A percentile compares a stretch with the other conserved stretches of the same genome.
These are phyloP conservation scores for Chrysochloris asiatica DNA, from an alignment of 2,113 vertebrate genomes.

Conservation along the genomic window DNA sequence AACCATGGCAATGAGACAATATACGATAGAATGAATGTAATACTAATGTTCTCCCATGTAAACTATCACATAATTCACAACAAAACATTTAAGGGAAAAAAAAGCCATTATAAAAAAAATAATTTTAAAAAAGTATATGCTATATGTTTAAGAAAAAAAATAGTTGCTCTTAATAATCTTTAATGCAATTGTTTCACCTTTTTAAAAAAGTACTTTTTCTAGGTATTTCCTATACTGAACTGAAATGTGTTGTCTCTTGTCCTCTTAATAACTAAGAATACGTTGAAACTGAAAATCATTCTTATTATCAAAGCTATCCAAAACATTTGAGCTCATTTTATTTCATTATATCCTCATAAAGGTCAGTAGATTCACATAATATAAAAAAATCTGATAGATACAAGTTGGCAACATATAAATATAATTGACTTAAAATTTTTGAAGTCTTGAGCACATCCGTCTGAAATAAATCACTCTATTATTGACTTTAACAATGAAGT, in stretches of 20 bases:
- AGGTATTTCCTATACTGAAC: background rate
- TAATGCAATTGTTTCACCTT: background rate
- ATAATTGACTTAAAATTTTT: background rate
- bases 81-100: too few species aligned
- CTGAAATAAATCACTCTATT: background rate
- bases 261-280: background rate
- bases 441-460: background rate
- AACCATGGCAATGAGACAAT: too few species aligned
- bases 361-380: background rate
- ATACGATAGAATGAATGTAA: too few species aligned
- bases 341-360: background rate
- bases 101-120: too few species aligned
- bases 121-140: too few species aligned
- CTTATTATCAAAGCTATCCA: constrained; percentile 1
- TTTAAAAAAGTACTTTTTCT: background rate
- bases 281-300: background rate
- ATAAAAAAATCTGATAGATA: background rate
- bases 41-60: too few species aligned
- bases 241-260: background rate
- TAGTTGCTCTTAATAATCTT: background rate
- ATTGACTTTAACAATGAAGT: background rate
- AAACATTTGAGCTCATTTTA: background rate
- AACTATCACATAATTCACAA: too few species aligned
- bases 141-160: too few species aligned
- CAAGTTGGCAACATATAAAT: background rate